A percentile compares a stretch with the other conserved stretches of the same genome.
Evolutionary conservation across 2,888 invertebrate species (phyloP).

Genomic region (Candidula unifasciata): DNA sequence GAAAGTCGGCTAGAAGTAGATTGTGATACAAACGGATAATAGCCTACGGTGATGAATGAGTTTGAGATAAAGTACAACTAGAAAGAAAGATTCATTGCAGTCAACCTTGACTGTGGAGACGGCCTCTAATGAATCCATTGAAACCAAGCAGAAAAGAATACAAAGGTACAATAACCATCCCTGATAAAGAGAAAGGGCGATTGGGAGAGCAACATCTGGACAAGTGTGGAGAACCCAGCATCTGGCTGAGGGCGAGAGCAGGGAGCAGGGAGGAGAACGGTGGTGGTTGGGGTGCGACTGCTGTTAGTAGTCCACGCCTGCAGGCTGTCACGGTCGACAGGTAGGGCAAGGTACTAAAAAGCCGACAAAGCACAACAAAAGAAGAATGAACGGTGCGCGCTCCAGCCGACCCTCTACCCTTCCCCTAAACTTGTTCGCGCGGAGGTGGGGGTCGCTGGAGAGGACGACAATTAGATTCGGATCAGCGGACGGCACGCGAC

Average conservation of each 20-base stretch:
- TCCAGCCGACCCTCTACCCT: not conserved
- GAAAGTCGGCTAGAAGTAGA: no score
- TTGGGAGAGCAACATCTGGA: not conserved
- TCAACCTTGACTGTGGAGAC: no score
- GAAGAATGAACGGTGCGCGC: not conserved
- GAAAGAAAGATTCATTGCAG: no score
- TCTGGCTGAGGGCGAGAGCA: not conserved
- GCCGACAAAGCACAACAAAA: not conserved
- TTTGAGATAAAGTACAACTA: no score
- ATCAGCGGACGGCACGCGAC: conserved; percentile 46
- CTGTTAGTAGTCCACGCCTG: no score
- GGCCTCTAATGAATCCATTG: no score
- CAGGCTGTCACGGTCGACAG: no score
- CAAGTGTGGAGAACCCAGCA: not conserved
- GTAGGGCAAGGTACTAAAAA: not conserved
- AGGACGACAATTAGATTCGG: conserved; percentile 26
- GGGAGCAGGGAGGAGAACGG: no score
- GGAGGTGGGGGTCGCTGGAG: not conserved
- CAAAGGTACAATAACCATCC: not conserved
- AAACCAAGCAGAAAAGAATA: no score
- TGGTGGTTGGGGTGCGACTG: not conserved
- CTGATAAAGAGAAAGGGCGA: not conserved
- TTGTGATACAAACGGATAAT: no score
- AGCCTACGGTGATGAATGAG: no score
- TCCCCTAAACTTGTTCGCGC: not conserved